These are phyloP conservation scores for Mus spicilegus DNA, from an alignment of 2,113 vertebrate species.

Conservation along the genomic window DNA sequence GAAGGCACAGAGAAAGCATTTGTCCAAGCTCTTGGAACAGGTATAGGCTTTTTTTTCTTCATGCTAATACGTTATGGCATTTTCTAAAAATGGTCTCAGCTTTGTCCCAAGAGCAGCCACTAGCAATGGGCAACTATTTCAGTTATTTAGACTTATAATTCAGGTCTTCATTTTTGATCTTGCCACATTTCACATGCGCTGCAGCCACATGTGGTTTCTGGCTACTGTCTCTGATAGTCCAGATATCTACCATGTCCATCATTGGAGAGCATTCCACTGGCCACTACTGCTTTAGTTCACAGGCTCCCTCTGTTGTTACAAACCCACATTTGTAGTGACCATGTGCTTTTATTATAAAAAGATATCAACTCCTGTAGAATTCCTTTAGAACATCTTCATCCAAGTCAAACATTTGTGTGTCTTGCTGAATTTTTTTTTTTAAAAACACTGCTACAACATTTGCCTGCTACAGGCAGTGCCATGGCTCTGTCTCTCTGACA, in stretches of 20 bases:
- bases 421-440: conserved; percentile 36
- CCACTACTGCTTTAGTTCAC: background rate
- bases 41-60: background rate
- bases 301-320: background rate
- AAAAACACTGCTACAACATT: conserved; percentile 56
- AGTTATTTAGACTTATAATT: conserved; percentile 1
- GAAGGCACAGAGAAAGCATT: background rate
- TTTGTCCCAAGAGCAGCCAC: background rate
- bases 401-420: conserved; percentile 29
- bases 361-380: background rate
- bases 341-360: background rate
- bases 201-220: background rate
- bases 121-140: background rate
- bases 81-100: background rate
- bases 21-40: background rate
- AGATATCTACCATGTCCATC: background rate
- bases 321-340: background rate
- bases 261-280: background rate
- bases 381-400: background rate
- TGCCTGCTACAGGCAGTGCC: conserved; percentile 57
- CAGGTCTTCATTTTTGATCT: background rate
- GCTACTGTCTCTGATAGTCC: background rate
- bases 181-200: background rate
- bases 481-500: conserved; percentile 50
- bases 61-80: background rate